Percentiles rank a stretch among this genome's conserved stretches.
phyloP scores from a whole-genome alignment of 2,797 vertebrate species.

The Streptopelia turtur region DNA sequence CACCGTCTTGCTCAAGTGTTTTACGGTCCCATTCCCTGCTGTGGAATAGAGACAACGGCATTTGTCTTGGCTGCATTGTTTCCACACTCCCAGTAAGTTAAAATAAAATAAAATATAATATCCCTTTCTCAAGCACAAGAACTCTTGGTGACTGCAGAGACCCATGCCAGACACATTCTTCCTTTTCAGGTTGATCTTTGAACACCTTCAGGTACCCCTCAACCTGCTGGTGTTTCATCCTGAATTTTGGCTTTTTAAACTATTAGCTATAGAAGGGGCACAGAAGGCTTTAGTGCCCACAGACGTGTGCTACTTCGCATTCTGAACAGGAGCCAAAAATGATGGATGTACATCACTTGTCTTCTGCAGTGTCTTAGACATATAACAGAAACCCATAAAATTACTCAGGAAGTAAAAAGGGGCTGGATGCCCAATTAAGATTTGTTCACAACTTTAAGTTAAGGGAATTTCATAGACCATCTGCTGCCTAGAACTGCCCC shows the following conservation, averaged over 20 bases:
- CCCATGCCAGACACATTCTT: neutral
- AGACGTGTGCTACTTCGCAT: neutral
- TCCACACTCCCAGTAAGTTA: neutral
- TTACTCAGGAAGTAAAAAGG: neutral
- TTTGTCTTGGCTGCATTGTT: neutral
- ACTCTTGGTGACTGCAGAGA: neutral
- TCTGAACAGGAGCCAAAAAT: neutral
- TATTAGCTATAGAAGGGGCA: neutral
- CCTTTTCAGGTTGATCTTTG: neutral
- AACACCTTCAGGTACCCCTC: neutral
- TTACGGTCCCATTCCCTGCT: neutral
- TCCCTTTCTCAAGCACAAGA: neutral
- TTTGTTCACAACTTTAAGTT: neutral
- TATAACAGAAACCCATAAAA: neutral
- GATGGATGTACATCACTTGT: neutral
- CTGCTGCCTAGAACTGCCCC: neutral
- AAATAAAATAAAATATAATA: accelerated
- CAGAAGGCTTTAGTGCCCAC: neutral
- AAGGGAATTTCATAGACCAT: neutral
- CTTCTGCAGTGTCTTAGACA: neutral
- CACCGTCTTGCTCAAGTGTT: neutral
- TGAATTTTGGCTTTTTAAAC: neutral
- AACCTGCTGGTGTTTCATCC: neutral
- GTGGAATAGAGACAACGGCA: neutral
- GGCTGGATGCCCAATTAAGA: neutral